Base-by-base conservation (phyloP, 2,888 invertebrate genomes). In the Dynastes hyllus region DNA sequence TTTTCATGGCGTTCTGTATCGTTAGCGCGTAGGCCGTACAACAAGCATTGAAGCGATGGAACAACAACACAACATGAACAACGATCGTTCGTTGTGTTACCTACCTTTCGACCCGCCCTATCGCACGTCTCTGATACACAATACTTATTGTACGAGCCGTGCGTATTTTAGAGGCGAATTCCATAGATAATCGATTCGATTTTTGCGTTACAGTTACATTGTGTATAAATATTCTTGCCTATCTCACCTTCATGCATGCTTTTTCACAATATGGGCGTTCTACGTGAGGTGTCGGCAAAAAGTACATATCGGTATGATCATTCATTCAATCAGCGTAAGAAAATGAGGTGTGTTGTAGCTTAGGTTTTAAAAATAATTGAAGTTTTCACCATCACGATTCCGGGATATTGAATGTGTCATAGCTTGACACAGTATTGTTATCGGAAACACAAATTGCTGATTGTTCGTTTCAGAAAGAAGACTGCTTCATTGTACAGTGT, bases 141-240 rank as follows among this genome's bases (percentile, higher is more conserved):
- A 73, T 73, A 22, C 55, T 58, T 73, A 73, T 73, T 73, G 73
- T 73, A 16, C 40, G 58, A 16, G 40, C n/a, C 22, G 58, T 58
- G 4, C 73, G 58, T 71, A 71, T 55, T 71, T 71, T 71, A 71
- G 71, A 71, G 37, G 71, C 71, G 40, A 73, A 73, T 73, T 73
- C 58, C 73, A 27, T 58, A 73, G 73, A 73, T 73, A 73, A 73
- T 73, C 73, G 73, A 73, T 73, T 73, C 40, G 73, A 40, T 73
- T 73, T 71, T 69, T 69, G 51, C 51, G 69, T 50, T 69, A 69
- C 51, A 69, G 29, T 69, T 69, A 51, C 29, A 69, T 69, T 69
- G 29, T 69, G 8, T 45, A 27, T 69, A 37, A 37, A 11, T 45
- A 45, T 2, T 45, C 45, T 32, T 9, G 50, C 50, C 29, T 22